Conservation (phyloP, 2,888 invertebrate species). For the Carpatolechia fugitivella region DNA sequence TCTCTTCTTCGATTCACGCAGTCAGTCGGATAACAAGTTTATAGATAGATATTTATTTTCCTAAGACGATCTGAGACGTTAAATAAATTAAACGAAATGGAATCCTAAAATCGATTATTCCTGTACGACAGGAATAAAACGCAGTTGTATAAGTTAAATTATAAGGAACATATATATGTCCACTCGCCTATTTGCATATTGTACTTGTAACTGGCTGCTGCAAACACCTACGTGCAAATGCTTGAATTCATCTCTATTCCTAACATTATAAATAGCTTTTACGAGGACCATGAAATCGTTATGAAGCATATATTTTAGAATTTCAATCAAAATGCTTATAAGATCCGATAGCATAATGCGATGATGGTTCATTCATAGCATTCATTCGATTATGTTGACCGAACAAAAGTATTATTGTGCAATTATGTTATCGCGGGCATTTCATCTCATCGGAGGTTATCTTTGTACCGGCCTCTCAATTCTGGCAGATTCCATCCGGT, state of each 20-base stretch:
- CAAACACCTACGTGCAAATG: constrained; percentile 22
- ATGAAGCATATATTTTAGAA: constrained; percentile 35
- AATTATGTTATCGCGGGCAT: constrained; percentile 3
- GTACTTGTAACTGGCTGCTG: constrained; percentile 14
- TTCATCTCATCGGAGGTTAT: neutral
- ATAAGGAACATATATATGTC: neutral
- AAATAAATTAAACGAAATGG: neutral
- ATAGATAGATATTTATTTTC: too few relatives aligned
- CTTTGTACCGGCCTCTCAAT: neutral
- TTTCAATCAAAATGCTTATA: constrained; percentile 42
- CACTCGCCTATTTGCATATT: neutral
- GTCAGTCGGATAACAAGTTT: too few relatives aligned
- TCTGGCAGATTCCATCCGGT: neutral
- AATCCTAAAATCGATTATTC: neutral
- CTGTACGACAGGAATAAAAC: neutral
- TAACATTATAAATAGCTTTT: constrained; percentile 44
- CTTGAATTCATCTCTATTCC: constrained; percentile 33
- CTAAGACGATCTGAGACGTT: too few relatives aligned
- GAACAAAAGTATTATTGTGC: constrained; percentile 69
- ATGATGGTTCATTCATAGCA: constrained; percentile 61
- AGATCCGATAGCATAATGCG: constrained; percentile 48
- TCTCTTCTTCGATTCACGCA: too few relatives aligned
- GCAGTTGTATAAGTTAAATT: neutral
- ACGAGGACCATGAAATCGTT: constrained; percentile 39
- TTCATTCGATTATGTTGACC: constrained; percentile 48